A percentile compares a stretch with the other conserved stretches of the same genome.
phyloP scores from a whole-genome alignment of 2,113 vertebrate genomes.

The Silurus meridionalis region DNA sequence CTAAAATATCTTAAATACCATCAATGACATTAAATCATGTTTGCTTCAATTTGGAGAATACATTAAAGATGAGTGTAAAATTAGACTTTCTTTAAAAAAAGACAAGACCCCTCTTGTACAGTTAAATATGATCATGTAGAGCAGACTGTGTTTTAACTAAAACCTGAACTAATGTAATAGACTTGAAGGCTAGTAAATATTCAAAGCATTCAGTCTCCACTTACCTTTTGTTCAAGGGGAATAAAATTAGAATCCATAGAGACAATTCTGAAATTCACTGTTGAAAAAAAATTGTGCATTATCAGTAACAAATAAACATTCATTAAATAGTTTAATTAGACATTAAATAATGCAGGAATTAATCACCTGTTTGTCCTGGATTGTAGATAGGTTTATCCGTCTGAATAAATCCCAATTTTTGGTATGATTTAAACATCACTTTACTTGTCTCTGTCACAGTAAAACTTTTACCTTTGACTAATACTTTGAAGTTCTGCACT shows the following conservation, averaged over 20 bases:
- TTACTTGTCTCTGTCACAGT: constrained; percentile 54
- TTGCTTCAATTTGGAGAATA: not conserved
- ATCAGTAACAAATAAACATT: not conserved
- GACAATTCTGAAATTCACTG: constrained; percentile 53
- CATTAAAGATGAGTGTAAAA: not conserved
- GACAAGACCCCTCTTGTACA: not conserved
- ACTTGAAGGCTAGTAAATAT: not conserved
- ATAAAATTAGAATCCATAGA: constrained; percentile 44
- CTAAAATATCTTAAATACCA: not conserved
- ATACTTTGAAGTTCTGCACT: constrained; percentile 56
- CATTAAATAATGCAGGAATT: not conserved
- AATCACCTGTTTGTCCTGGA: constrained; percentile 70
- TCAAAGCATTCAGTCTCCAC: not conserved
- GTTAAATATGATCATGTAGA: not conserved
- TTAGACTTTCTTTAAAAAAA: not conserved
- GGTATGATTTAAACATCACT: constrained; percentile 57
- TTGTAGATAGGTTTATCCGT: constrained; percentile 72
- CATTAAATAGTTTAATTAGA: not conserved
- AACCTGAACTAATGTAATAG: not conserved
- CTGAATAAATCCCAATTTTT: constrained; percentile 61
- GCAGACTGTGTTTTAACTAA: not conserved
- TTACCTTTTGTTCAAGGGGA: constrained; percentile 45
- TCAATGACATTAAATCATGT: not conserved
- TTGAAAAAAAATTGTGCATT: not conserved
- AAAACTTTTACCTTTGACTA: constrained; percentile 56